A percentile compares a stretch with the other conserved stretches of the same genome.
Conservation (phyloP, 2,888 invertebrate species). For the Apamea crenata region DNA sequence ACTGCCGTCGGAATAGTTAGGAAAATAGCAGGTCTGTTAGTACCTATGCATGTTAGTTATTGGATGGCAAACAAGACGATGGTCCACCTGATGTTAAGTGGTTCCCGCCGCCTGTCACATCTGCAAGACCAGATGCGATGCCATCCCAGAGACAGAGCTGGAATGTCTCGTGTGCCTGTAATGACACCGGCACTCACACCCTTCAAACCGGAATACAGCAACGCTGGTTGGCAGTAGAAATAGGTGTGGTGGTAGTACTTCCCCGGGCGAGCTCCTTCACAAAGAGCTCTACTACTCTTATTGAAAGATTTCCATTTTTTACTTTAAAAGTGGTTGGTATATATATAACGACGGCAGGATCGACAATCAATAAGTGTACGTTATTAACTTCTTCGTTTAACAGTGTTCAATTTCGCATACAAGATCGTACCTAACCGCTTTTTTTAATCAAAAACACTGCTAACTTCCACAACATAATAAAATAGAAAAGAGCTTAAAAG, state of each 20-base stretch:
- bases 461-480: background rate
- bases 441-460: background rate
- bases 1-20: background rate
- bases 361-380: background rate
- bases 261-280: conserved; percentile 1
- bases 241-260: conserved; percentile 5
- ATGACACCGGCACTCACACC: background rate
- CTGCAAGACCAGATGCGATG: background rate
- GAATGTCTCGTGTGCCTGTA: conserved; percentile 13
- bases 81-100: background rate
- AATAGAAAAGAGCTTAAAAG: background rate
- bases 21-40: background rate
- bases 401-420: background rate
- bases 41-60: background rate
- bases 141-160: background rate
- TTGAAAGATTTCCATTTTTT: background rate
- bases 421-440: background rate
- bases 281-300: conserved; percentile 10
- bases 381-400: background rate
- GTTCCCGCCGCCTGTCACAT: background rate
- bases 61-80: background rate
- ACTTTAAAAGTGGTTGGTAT: background rate
- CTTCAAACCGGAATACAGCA: background rate
- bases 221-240: conserved; percentile 2
- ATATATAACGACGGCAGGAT: conserved; percentile 2